Conservation (phyloP, 2,797 vertebrate species). For the Enteromius fasciolatus region DNA sequence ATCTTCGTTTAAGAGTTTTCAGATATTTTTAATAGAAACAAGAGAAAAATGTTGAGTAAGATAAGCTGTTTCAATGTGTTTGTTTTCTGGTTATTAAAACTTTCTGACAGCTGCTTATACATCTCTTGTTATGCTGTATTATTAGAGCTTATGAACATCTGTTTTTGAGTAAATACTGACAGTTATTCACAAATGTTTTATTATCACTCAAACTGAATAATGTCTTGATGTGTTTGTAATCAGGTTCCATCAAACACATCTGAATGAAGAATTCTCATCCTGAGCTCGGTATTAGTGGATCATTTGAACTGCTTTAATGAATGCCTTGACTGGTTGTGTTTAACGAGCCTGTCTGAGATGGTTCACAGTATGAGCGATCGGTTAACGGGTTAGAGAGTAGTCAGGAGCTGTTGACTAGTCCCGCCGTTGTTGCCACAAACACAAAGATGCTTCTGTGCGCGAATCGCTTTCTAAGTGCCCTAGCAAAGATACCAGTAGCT, state of each 20-base stretch:
- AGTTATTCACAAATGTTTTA: neutral
- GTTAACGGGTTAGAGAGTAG: neutral
- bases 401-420: constrained; percentile 15
- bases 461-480: constrained; percentile 13
- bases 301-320: neutral
- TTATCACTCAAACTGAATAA: neutral
- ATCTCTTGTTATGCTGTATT: neutral
- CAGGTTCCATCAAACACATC: neutral
- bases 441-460: neutral
- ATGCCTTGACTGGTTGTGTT: constrained; percentile 26
- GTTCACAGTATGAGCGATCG: neutral
- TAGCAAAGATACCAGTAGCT: neutral
- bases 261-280: neutral
- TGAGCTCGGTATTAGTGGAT: neutral
- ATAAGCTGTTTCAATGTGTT: neutral
- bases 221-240: neutral
- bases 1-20: neutral
- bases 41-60: neutral
- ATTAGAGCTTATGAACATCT: neutral
- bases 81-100: too few species aligned
- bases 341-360: neutral
- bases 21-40: neutral
- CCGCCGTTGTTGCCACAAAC: constrained; percentile 15
- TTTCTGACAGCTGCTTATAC: neutral
- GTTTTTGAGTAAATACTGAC: neutral